Percentiles rank a stretch among this genome's conserved stretches.
These are phyloP conservation scores for Chorisops tibialis DNA, from an alignment of 2,888 invertebrate genomes.

Conservation along the genomic window DNA sequence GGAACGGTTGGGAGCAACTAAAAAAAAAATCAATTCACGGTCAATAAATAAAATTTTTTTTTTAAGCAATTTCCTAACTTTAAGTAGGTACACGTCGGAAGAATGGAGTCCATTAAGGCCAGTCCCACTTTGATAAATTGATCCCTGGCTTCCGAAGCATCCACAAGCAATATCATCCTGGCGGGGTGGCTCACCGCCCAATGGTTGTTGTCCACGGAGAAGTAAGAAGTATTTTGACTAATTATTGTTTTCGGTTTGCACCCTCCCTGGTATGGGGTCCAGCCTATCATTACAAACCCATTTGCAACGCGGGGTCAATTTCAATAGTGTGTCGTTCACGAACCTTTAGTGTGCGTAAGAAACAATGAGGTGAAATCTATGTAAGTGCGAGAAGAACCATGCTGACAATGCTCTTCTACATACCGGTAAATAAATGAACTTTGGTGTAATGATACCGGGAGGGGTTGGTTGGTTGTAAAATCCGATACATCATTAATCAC, in stretches of 20 bases:
- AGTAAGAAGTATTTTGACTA: constrained; percentile 9
- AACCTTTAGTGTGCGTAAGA: no score
- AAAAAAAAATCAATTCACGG: constrained; percentile 19
- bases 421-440: constrained; percentile 19
- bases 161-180: neutral
- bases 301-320: no score
- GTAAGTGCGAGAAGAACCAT: no score
- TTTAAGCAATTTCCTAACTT: no score
- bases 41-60: constrained; percentile 9
- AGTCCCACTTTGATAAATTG: constrained; percentile 30
- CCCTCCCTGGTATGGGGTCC: constrained; percentile 6
- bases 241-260: constrained; percentile 21
- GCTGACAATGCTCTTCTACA: neutral
- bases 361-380: no score
- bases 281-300: no score
- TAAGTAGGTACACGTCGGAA: neutral
- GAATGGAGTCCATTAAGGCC: neutral
- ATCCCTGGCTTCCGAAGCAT: constrained; percentile 21
- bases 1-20: no score
- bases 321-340: no score
- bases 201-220: neutral
- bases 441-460: constrained; percentile 14
- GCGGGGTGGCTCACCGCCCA: neutral
- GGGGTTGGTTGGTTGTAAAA: constrained; percentile 22
- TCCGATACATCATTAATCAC: constrained; percentile 31